A percentile compares a stretch with the other conserved stretches of the same genome.
These are phyloP conservation scores for Idaea biselata DNA, from an alignment of 2,888 invertebrate genomes.

Conservation along the genomic window DNA sequence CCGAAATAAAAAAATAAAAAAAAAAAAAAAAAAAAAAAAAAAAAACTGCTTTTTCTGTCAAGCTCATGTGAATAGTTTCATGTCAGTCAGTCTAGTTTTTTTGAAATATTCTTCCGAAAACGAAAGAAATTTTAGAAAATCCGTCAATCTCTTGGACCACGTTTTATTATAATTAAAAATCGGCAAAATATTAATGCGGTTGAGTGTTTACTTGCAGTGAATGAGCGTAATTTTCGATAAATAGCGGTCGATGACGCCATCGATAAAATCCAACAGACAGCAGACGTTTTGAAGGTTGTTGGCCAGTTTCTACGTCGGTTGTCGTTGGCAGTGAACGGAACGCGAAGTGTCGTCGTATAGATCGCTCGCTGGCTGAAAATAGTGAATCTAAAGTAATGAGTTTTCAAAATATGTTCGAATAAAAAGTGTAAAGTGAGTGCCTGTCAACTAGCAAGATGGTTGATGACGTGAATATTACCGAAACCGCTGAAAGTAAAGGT, in stretches of 20 bases:
- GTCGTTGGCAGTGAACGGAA: constrained; percentile 75
- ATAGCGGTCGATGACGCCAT: constrained; percentile 33
- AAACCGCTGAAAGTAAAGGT: constrained; percentile 80
- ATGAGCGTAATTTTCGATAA: not conserved
- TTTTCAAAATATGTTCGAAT: constrained; percentile 80
- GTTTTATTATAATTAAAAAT: not conserved
- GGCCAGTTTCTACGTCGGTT: constrained; percentile 54
- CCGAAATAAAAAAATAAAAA: too few relatives aligned
- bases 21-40: too few relatives aligned
- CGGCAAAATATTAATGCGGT: not conserved
- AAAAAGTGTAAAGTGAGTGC: constrained; percentile 78
- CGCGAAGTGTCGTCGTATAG: constrained; percentile 78
- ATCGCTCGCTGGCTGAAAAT: constrained; percentile 79
- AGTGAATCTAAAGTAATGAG: constrained; percentile 77
- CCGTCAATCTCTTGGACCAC: not conserved
- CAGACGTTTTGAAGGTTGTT: constrained; percentile 40
- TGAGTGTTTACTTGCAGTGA: not conserved
- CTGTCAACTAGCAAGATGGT: constrained; percentile 80
- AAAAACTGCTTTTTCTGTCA: not conserved
- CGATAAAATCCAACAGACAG: constrained; percentile 36
- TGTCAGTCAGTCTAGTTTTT: constrained; percentile 9
- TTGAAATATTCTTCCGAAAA: not conserved
- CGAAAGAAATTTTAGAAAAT: not conserved
- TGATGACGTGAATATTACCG: constrained; percentile 78
- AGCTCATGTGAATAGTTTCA: constrained; percentile 3